Conservation (phyloP, 1,140 invertebrate species). For the Magallana ariakensis region DNA sequence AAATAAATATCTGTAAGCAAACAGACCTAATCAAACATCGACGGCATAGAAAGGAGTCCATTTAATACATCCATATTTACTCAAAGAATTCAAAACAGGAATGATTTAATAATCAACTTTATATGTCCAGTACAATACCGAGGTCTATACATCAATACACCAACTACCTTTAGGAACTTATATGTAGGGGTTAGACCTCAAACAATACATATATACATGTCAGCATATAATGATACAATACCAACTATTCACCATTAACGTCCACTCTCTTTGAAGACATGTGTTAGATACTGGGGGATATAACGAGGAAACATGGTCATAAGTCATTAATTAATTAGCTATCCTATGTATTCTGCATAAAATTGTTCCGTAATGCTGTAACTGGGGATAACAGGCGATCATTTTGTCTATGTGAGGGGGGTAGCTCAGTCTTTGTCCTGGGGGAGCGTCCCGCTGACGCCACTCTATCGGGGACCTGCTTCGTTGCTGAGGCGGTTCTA, state of each 20-base stretch:
- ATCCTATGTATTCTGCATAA: not conserved
- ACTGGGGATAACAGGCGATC: not conserved
- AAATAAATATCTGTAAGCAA: conserved; percentile 25
- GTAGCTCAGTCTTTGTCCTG: not conserved
- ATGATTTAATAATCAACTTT: conserved; percentile 10
- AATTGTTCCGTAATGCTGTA: conserved; percentile 8
- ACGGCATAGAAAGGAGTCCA: conserved; percentile 1
- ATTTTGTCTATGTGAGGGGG: not conserved
- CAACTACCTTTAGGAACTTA: no score
- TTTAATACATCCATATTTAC: conserved; percentile 15
- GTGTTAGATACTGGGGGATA: no score
- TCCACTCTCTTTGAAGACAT: no score
- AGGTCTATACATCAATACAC: not conserved
- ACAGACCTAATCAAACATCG: not conserved
- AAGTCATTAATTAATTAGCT: no score
- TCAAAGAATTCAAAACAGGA: not conserved
- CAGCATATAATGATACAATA: no score
- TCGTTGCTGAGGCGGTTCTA: not conserved
- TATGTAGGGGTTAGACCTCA: no score
- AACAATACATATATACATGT: no score
- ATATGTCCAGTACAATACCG: not conserved
- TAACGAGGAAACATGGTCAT: no score
- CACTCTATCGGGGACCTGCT: not conserved
- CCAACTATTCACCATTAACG: no score
- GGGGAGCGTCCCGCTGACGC: not conserved